Conservation (phyloP, 2,113 vertebrate genomes). For the Microcebus jonahi region DNA sequence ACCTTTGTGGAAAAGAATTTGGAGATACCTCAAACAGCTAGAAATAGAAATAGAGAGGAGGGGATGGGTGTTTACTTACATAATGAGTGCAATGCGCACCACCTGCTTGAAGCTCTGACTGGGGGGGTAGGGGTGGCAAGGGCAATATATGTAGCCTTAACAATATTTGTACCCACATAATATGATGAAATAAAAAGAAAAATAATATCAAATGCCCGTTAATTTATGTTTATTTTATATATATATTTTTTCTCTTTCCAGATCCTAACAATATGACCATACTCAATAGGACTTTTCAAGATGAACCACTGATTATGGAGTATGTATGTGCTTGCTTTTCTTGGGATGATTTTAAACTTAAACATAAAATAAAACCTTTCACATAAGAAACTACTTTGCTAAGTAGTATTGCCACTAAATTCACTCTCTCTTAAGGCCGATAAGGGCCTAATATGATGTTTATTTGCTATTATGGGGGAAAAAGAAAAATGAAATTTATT, state of each 20-base stretch:
- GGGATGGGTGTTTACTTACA: too few species aligned
- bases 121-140: too few species aligned
- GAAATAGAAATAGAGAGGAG: too few species aligned
- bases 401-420: neutral
- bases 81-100: too few species aligned
- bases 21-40: too few species aligned
- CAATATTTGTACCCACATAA: too few species aligned
- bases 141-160: too few species aligned
- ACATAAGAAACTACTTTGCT: neutral
- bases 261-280: constrained; percentile 86
- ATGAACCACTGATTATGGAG: constrained; percentile 98
- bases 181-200: too few species aligned
- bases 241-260: constrained; percentile 78
- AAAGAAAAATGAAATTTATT: neutral
- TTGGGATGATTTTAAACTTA: constrained; percentile 38
- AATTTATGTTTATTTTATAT: neutral
- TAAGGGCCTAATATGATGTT: neutral
- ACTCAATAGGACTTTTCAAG: constrained; percentile 91
- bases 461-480: neutral
- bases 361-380: constrained; percentile 46
- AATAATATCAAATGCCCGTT: neutral
- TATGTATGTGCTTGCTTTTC: constrained; percentile 86
- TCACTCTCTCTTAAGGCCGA: neutral
- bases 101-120: too few species aligned
- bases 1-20: too few species aligned